Base-by-base conservation (phyloP, 2,797 vertebrate species). In the Lepilemur septentrionalis region DNA sequence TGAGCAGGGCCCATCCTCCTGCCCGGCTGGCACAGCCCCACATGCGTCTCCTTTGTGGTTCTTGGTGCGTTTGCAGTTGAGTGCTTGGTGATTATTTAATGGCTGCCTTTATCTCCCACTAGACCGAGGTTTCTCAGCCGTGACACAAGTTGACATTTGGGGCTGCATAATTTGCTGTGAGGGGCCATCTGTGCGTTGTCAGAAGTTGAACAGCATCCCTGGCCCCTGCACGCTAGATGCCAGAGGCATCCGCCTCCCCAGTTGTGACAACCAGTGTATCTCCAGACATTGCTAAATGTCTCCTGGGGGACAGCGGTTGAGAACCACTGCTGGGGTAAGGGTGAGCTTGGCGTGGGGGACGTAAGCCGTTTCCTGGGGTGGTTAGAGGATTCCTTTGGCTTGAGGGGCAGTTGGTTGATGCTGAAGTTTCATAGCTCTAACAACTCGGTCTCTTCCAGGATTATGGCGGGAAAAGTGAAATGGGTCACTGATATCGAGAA, bases 401-500 rank as follows among this genome's bases (percentile, higher is more conserved):
- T 1, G 4, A 5, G 35, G 41, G 69, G 35, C 12, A 4, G 10
- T 11, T 13, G 4, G 43, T 2, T 7, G 48, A 2, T 7, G 15
- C 50, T 75, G 25, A 17, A 4, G 18, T 38, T 52, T 43, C 67
- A 5, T 11, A 81, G 61, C 63, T 1, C 6, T 22, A 1, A 90
- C 55, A 9, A 48, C 23, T 18, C 79, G 72, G 8, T 93, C 82
- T 95, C 70, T 85, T 96, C 46, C 88, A 98, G 98, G 97, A 96
- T 93, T 89, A 99, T 99, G 99, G 99, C 99, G 83, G 99, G 99
- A 97, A 99, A 99, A 98, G 99, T 99, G 87, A 99, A 99, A 96
- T 99, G 99, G 99, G 99, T 99, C 97, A 99, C 99, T 25, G 99
- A 99, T 76, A 99, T 99, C 72, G 99, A 99, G 98, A 99, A 99